Evolutionary conservation across 2,888 invertebrate genomes (phyloP).

Genomic region (Blera fallax): DNA sequence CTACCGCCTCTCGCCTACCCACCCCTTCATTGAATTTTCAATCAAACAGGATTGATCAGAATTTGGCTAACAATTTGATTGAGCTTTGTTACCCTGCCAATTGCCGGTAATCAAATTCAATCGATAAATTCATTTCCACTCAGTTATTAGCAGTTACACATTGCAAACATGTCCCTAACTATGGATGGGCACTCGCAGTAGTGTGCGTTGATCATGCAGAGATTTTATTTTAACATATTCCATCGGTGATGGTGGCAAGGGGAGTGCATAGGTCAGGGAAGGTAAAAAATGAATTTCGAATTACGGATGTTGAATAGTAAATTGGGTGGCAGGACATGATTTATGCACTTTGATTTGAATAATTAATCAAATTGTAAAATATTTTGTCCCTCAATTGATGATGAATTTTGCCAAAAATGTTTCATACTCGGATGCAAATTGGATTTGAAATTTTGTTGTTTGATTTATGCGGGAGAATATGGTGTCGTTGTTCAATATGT

Average conservation of each 20-base stretch:
- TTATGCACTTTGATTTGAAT: conserved; percentile 54
- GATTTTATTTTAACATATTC: conserved; percentile 22
- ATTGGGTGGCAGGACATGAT: conserved; percentile 26
- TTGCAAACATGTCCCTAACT: conserved; percentile 12
- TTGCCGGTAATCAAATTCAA: conserved; percentile 52
- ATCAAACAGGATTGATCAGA: conserved; percentile 26
- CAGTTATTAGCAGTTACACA: conserved; percentile 23
- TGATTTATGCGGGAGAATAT: not conserved
- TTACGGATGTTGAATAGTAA: conserved; percentile 27
- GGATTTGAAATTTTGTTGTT: not conserved
- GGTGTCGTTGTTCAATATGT: too few species aligned
- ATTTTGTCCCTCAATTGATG: not conserved
- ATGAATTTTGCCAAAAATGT: not conserved
- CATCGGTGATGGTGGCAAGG: not conserved
- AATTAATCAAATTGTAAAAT: conserved; percentile 43
- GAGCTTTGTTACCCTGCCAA: conserved; percentile 11
- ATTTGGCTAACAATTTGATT: conserved; percentile 43
- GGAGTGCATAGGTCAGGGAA: not conserved
- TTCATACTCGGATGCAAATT: not conserved
- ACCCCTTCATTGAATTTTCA: not conserved
- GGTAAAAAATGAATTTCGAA: not conserved
- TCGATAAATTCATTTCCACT: conserved; percentile 55
- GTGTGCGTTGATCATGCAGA: conserved; percentile 15
- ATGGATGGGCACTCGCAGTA: not conserved
- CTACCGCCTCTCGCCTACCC: not conserved